Evolutionary conservation across 1,140 invertebrate species (phyloP), one percentile per base, ranked within the genome.

Genomic region (Maconellicoccus hirsutus): DNA sequence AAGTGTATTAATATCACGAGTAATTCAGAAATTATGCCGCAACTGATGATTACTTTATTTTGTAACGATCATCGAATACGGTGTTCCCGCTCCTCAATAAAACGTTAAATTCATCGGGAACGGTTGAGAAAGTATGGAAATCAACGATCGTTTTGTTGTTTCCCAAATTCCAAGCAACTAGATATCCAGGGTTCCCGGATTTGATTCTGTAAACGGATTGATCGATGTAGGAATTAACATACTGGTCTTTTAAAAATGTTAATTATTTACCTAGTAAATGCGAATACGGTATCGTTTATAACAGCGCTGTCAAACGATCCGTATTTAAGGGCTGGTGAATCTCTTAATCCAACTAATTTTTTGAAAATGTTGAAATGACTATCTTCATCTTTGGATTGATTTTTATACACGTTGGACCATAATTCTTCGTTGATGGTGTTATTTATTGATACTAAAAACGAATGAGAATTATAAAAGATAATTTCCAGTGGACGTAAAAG

Each of bases 211-310:
- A 66, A 23, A 66, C n/a, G n/a, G n/a, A 59, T 33, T 33, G n/a
- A n/a, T n/a, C 33, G 33, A 14, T 38, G 33, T 38, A 38, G 33
- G 6, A 61, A 61, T 61, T 61, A 61, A 61, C n/a, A n/a, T n/a
- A n/a, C n/a, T n/a, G n/a, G n/a, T n/a, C n/a, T n/a, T n/a, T n/a
- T n/a, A n/a, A n/a, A n/a, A n/a, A n/a, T n/a, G n/a, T n/a, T n/a
- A n/a, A n/a, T n/a, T n/a, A 52, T 52, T 23, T 66, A 66, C 61
- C 61, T 66, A 16, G 61, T 66, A 25, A 66, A 66, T 10, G 61
- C 61, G 61, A 66, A 66, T 14, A 66, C 61, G 2, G 61, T 19
- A 59, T 22, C 16, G 3, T 59, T 59, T 1, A 66, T 1, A 26
- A 66, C 61, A 6, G 61, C 25, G 19, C 61, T 66, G 2, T 66